A percentile compares a stretch with the other conserved stretches of the same genome.
These are phyloP conservation scores for Pomatostomus ruficeps DNA, from an alignment of 2,113 vertebrate genomes.

Conservation along the genomic window DNA sequence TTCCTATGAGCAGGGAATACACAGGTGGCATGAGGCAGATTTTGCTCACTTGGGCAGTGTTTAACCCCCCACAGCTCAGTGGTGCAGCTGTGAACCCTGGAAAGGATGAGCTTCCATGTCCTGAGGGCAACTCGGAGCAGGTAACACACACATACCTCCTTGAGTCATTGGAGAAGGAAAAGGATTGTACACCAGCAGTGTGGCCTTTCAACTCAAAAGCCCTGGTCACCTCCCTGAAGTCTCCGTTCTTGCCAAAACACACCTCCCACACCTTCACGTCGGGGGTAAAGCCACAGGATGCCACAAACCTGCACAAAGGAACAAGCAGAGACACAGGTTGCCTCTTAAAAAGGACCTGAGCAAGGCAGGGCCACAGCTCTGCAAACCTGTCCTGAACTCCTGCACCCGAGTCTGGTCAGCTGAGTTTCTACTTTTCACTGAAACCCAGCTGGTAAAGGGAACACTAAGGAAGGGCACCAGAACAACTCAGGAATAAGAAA, in stretches of 20 bases:
- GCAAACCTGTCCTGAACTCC: not conserved
- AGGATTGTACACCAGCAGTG: slow-evolving; percentile 81
- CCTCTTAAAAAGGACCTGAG: not conserved
- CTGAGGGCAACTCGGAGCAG: accelerated
- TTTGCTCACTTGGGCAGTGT: not conserved
- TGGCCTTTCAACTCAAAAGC: slow-evolving; percentile 96
- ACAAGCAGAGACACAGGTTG: not conserved
- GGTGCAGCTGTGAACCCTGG: not conserved
- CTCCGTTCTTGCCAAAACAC: slow-evolving; percentile 85
- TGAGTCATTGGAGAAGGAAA: slow-evolving; percentile 92
- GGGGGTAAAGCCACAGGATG: slow-evolving; percentile 91
- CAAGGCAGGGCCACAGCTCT: not conserved
- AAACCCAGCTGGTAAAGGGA: not conserved
- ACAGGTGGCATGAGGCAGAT: not conserved
- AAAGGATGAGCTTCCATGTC: not conserved
- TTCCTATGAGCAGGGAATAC: not conserved
- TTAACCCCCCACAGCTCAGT: not conserved
- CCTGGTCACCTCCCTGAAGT: slow-evolving; percentile 86
- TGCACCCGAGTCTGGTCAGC: not conserved
- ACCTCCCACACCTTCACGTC: slow-evolving; percentile 98
- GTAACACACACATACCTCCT: slow-evolving; percentile 71
- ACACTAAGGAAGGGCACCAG: not conserved
- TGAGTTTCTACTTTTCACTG: not conserved
- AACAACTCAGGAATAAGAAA: not conserved
- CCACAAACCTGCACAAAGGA: slow-evolving; percentile 82